These are phyloP conservation scores for Spodoptera exigua DNA, from an alignment of 2,888 invertebrate genomes.

Conservation along the genomic window DNA sequence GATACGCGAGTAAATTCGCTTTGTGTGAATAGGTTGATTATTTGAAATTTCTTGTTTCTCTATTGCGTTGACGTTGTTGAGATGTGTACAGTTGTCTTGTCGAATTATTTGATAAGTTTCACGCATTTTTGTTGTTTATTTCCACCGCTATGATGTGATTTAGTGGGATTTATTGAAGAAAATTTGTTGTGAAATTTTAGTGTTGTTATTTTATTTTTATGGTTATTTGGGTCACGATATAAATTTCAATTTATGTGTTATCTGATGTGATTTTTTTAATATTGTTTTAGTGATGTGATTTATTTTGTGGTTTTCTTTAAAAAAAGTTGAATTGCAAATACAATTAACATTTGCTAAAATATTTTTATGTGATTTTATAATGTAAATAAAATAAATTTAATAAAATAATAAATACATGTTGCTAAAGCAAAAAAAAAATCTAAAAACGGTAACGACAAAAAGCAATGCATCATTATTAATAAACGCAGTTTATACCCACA, in stretches of 20 bases:
- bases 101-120: conserved; percentile 58
- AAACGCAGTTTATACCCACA: conserved; percentile 68
- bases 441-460: conserved; percentile 38
- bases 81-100: conserved; percentile 46
- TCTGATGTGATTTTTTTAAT: background rate
- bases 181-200: background rate
- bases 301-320: too few relatives aligned
- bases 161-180: background rate
- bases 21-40: conserved; percentile 86
- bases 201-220: background rate
- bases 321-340: too few relatives aligned
- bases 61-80: conserved; percentile 62
- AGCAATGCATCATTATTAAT: conserved; percentile 70
- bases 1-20: conserved; percentile 85
- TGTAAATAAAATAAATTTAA: background rate
- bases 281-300: too few relatives aligned
- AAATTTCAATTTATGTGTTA: background rate
- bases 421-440: conserved; percentile 2
- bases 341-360: background rate
- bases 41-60: conserved; percentile 83
- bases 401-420: conserved; percentile 3
- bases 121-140: conserved; percentile 38
- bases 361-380: background rate
- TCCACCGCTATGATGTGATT: conserved; percentile 1
- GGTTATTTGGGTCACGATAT: background rate